Evolutionary conservation across 2,888 invertebrate species (phyloP).

Genomic region (Tachina grossa): DNA sequence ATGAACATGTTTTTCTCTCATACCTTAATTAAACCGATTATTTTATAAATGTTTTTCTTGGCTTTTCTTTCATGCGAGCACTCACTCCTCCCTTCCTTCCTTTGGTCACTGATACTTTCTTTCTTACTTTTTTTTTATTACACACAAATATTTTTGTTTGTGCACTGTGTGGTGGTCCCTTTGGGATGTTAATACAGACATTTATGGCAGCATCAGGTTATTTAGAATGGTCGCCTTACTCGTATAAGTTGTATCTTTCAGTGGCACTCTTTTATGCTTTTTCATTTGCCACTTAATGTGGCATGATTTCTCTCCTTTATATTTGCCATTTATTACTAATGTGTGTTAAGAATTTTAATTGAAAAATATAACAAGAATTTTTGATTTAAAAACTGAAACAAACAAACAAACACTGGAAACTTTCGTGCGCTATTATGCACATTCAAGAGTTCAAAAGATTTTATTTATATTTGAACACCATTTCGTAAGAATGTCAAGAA

Average conservation of each 20-base stretch:
- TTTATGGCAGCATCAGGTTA: background rate
- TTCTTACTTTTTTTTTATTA: background rate
- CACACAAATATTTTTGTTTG: background rate
- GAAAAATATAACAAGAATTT: slow-evolving; percentile 55
- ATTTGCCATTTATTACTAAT: slow-evolving; percentile 23
- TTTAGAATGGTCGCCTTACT: background rate
- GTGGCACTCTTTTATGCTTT: background rate
- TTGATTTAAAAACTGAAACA: slow-evolving; percentile 36
- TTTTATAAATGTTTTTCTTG: background rate
- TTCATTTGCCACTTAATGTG: slow-evolving; percentile 12
- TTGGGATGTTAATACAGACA: slow-evolving; percentile 12
- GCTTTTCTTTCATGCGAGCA: background rate
- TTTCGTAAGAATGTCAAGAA: background rate
- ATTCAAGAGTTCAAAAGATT: background rate
- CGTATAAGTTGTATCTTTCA: background rate
- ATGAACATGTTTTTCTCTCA: background rate
- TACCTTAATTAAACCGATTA: slow-evolving; percentile 21
- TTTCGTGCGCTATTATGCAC: background rate
- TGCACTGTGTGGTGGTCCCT: background rate
- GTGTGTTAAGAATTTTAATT: slow-evolving; percentile 56
- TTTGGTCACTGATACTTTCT: slow-evolving; percentile 16
- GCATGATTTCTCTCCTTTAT: background rate
- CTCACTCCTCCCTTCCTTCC: background rate
- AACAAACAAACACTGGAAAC: too few species aligned
- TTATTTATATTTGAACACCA: background rate